phyloP scores from a whole-genome alignment of 2,888 invertebrate genomes.

The Agriopis aurantiaria region DNA sequence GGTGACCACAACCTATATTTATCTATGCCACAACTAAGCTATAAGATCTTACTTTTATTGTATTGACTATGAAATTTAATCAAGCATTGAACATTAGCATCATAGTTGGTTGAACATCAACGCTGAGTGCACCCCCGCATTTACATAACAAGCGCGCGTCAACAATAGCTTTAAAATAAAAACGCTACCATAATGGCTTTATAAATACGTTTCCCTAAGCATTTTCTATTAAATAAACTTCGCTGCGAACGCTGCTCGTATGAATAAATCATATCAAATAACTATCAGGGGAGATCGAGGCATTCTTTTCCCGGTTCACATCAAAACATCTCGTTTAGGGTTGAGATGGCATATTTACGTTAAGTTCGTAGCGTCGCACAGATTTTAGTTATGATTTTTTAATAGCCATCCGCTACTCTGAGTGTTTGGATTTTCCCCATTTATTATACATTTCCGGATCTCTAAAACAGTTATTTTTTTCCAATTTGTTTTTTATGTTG shows the following conservation, averaged over 20 bases:
- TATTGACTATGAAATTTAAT: conserved; percentile 49
- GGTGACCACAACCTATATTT: too few species aligned
- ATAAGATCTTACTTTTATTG: too few species aligned
- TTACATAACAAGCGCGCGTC: conserved; percentile 77
- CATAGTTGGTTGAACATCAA: conserved; percentile 65
- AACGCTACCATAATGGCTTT: conserved; percentile 76
- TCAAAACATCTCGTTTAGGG: conserved; percentile 74
- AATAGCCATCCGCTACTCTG: conserved; percentile 57
- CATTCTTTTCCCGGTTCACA: conserved; percentile 73
- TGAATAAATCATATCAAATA: conserved; percentile 91
- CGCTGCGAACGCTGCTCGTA: conserved; percentile 73
- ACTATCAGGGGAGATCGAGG: conserved; percentile 87
- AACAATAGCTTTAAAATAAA: conserved; percentile 78
- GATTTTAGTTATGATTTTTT: conserved; percentile 73
- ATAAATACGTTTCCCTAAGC: conserved; percentile 83
- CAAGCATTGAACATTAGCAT: conserved; percentile 59
- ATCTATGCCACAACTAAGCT: too few species aligned
- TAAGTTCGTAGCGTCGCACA: conserved; percentile 46
- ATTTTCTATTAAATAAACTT: conserved; percentile 86
- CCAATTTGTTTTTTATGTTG: not conserved
- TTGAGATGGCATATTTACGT: conserved; percentile 62
- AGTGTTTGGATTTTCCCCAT: conserved; percentile 41
- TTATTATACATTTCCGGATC: conserved; percentile 11
- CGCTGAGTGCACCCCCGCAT: conserved; percentile 61
- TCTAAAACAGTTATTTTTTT: not conserved